These are phyloP conservation scores for Nothocercus nigrocapillus DNA, from an alignment of 2,113 vertebrate species.

Conservation along the genomic window DNA sequence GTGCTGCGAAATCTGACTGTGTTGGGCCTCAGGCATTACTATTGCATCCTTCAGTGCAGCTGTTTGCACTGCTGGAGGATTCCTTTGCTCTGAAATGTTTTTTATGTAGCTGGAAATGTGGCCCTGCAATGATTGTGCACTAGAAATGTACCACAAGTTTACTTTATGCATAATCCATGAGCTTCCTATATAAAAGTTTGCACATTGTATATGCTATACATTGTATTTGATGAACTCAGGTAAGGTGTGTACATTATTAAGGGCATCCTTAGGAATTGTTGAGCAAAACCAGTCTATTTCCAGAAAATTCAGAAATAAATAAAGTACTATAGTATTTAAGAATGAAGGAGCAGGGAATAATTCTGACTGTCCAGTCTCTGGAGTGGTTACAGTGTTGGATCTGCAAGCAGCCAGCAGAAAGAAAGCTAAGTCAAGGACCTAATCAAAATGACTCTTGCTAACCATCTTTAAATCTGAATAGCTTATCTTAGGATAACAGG, in stretches of 20 bases:
- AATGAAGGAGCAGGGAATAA: background rate
- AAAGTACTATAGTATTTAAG: background rate
- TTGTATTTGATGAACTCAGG: background rate
- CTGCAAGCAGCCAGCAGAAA: background rate
- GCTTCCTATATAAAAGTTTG: background rate
- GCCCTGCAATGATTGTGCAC: background rate
- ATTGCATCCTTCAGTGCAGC: background rate
- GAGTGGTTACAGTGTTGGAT: background rate
- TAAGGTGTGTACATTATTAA: background rate
- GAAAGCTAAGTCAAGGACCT: background rate
- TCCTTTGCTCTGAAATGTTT: background rate
- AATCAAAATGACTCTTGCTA: background rate
- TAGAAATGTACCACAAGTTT: background rate
- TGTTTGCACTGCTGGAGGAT: background rate
- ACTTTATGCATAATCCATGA: rapidly evolving
- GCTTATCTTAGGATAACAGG: background rate
- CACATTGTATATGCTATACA: background rate
- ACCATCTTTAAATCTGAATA: background rate
- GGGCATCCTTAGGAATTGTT: background rate
- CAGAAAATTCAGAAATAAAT: background rate
- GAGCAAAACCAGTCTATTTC: background rate
- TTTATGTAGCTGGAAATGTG: background rate
- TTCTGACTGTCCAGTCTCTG: background rate
- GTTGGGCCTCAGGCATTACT: background rate
- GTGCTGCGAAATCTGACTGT: background rate